These are phyloP conservation scores for Troides oblongomaculatus DNA, from an alignment of 2,888 invertebrate genomes.

Conservation along the genomic window DNA sequence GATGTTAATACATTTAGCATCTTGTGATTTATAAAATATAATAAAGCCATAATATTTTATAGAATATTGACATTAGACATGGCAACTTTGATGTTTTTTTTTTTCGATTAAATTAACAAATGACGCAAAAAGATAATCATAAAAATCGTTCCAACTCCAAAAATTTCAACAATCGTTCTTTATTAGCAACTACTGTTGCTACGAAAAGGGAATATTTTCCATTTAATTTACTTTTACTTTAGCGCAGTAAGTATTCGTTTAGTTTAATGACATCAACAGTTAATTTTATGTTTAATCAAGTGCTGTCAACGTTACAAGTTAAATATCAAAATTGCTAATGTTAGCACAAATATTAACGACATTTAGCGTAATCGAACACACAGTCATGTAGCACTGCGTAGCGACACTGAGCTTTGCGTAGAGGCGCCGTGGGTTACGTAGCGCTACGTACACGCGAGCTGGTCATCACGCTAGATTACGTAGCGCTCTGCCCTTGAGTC, in stretches of 20 bases:
- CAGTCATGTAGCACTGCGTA: conserved; percentile 12
- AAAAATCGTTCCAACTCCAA: neutral
- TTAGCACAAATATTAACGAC: conserved; percentile 4
- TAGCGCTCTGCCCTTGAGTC: too few relatives aligned
- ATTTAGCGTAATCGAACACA: conserved; percentile 13
- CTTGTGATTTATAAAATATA: too few relatives aligned
- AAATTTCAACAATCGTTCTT: neutral
- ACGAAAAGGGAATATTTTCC: neutral
- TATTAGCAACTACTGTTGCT: neutral
- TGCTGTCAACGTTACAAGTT: neutral
- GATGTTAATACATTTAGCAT: neutral
- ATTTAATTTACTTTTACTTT: neutral
- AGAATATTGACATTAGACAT: neutral
- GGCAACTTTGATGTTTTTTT: neutral
- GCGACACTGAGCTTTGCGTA: neutral
- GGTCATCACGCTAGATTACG: too few relatives aligned
- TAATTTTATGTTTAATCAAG: neutral
- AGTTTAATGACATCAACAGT: neutral
- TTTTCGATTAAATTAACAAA: neutral
- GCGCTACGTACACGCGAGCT: neutral
- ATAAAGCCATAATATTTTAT: neutral
- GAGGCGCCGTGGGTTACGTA: neutral
- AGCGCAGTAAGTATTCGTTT: neutral
- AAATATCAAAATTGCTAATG: neutral
- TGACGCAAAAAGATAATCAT: neutral